Conservation (phyloP, 2,113 vertebrate genomes). For the Daphoenositta chrysoptera region DNA sequence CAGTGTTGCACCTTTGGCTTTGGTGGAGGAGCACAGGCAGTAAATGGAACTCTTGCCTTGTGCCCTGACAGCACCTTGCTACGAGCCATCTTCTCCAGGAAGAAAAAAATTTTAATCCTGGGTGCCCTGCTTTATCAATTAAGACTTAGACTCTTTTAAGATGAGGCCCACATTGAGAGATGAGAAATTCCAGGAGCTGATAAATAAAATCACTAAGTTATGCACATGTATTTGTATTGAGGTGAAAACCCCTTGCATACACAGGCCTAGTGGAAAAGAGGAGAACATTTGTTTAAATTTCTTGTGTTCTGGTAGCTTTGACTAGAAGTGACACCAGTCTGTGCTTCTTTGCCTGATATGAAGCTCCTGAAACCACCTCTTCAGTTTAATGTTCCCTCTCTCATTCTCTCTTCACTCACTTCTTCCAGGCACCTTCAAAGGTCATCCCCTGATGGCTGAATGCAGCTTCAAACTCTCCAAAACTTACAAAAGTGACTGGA, state of each 20-base stretch:
- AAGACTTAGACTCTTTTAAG: background rate
- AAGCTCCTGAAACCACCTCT: background rate
- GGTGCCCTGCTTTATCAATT: background rate
- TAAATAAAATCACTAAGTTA: background rate
- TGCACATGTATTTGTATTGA: background rate
- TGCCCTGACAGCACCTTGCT: background rate
- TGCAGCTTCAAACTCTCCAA: background rate
- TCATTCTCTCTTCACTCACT: background rate
- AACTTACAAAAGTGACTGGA: background rate
- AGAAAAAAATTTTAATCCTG: background rate
- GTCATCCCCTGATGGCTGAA: background rate
- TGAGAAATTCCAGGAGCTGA: background rate
- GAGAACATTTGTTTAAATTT: background rate
- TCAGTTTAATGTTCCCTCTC: background rate
- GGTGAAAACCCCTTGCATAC: background rate
- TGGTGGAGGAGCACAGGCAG: background rate
- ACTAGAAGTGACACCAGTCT: background rate
- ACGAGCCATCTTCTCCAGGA: background rate
- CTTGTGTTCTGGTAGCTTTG: background rate
- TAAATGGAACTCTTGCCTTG: background rate
- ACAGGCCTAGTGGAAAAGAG: background rate
- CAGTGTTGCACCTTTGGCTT: background rate
- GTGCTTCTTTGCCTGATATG: background rate
- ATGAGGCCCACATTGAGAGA: background rate
- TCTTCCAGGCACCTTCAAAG: background rate